Percentiles rank a stretch among this genome's conserved stretches.
Conservation (phyloP, 2,113 vertebrate genomes). For the Rynchops niger region DNA sequence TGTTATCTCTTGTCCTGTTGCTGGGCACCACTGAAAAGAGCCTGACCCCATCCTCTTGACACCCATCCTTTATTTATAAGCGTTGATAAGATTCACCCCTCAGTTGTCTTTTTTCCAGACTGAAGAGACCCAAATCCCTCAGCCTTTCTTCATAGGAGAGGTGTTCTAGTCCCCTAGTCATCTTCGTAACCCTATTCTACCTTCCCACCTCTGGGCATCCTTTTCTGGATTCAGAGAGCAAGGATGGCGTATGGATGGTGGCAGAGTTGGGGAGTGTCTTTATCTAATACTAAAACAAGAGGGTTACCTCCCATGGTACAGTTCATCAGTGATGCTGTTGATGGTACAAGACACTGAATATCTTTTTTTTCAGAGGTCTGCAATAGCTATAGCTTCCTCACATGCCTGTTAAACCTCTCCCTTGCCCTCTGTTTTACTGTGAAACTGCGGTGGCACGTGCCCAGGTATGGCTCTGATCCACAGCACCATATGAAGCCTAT, state of each 20-base stretch:
- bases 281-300: neutral
- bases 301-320: neutral
- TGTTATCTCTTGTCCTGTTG: no score
- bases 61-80: no score
- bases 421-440: neutral
- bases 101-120: no score
- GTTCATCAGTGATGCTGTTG: neutral
- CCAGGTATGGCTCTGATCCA: neutral
- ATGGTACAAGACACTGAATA: neutral
- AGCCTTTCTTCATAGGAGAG: no score
- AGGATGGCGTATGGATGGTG: no score
- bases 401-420: neutral
- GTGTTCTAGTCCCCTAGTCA: no score
- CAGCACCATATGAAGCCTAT: fast-evolving
- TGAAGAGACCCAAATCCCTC: no score
- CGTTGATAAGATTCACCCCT: no score
- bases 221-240: neutral
- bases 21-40: no score
- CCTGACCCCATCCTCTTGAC: no score
- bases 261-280: neutral
- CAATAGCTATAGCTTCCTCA: neutral
- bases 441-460: fast-evolving
- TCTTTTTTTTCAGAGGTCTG: neutral
- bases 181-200: neutral
- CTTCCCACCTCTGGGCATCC: neutral